phyloP scores from a whole-genome alignment of 2,113 vertebrate genomes.

The Struthio camelus region DNA sequence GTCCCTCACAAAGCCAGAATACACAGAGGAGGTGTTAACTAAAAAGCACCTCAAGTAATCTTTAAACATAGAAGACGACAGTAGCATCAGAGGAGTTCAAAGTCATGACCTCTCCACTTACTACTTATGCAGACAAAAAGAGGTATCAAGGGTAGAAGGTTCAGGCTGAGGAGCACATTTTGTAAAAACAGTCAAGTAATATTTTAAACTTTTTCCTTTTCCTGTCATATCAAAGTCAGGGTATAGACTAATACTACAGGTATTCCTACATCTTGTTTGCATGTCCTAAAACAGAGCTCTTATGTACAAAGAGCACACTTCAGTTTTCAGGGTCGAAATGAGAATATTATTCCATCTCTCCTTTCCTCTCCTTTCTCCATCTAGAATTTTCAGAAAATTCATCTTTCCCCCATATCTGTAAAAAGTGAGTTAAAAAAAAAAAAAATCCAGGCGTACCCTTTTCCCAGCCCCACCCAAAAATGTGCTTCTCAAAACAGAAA shows the following conservation, averaged over 20 bases:
- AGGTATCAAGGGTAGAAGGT: not conserved
- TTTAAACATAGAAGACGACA: not conserved
- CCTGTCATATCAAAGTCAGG: not conserved
- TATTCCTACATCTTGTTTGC: not conserved
- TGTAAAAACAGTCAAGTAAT: not conserved
- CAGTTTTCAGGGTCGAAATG: not conserved
- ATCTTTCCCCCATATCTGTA: not conserved
- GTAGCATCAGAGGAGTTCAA: not conserved
- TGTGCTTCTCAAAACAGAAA: not conserved
- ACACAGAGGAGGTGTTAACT: not conserved
- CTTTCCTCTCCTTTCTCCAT: not conserved
- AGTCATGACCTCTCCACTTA: not conserved
- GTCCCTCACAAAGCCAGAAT: not conserved
- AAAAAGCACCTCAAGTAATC: not conserved
- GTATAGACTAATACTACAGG: not conserved
- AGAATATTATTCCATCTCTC: not conserved
- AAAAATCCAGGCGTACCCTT: not conserved
- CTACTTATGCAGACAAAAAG: not conserved
- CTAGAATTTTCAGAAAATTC: not conserved
- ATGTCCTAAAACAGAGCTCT: not conserved
- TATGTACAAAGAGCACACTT: not conserved
- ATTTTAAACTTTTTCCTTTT: not conserved
- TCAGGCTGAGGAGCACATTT: not conserved
- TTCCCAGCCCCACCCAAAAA: not conserved
- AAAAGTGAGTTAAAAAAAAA: fast-evolving